Base-by-base conservation (phyloP, 2,113 vertebrate genomes). In the Lophura nycthemera region DNA sequence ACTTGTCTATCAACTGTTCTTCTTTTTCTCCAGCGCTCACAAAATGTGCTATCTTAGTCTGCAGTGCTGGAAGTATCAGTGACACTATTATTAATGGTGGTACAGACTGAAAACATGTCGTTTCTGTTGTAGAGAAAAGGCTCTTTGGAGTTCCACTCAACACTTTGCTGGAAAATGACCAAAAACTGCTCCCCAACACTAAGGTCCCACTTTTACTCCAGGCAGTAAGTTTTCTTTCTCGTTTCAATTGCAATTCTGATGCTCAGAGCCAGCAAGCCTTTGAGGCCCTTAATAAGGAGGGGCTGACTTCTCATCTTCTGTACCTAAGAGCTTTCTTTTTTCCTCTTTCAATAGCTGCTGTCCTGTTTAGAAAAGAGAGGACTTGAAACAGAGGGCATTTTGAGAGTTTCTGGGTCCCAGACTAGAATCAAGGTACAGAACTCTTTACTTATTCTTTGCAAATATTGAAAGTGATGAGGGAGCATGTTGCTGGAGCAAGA, bases 381-480 rank as follows among this genome's bases (percentile, higher is more conserved):
- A 17, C 96, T 99, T 3, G 98, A 99, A 87, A 98, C 97, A 0
- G 98, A 99, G 90, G 99, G 99, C 59, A 99, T 99, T 88, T 97
- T 99, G 72, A 97, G 99, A 95, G 98, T 99, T 72, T 98, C 98
- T 48, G 99, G 99, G 12, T 99, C 99, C 88, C 98, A 99, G 97
- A 96, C 98, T 69, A 98, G 98, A 92, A 98, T 99, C 86, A 99
- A 99, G 98, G 99, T 99, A 97, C 10, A 74, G 76, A 87, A 21
- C 13, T 77, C 25, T 72, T 76, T 0, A 36, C 22, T 22, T 30
- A 17, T 8, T 38, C 13, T 72, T 86, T 4, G 4, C 5, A 61
- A 59, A 14, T 40, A 25, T 11, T 0, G 1, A 45, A 22, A 10
- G 6, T 77, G 47, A 45, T 74, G 13, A 76, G 34, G 40, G 34